Percentiles rank a stretch among this genome's conserved stretches.
Evolutionary conservation across 2,888 invertebrate genomes (phyloP).

Genomic region (Heliothis peltigera): DNA sequence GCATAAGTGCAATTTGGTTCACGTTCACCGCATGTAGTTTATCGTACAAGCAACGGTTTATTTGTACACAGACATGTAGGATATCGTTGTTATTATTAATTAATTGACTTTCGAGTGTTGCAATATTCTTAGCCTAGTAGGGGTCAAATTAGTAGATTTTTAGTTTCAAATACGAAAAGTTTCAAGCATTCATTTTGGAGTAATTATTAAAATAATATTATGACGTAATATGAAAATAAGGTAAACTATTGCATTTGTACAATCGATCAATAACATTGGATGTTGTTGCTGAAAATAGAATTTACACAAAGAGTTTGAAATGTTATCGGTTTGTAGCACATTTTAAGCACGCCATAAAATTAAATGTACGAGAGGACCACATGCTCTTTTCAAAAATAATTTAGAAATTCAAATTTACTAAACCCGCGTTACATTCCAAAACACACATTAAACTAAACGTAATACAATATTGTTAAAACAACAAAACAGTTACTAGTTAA

Average conservation of each 20-base stretch:
- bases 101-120: background rate
- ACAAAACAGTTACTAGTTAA: slow-evolving; percentile 27
- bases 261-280: no score
- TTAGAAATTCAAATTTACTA: background rate
- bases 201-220: no score
- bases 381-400: background rate
- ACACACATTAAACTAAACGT: background rate
- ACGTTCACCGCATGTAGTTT: slow-evolving; percentile 5
- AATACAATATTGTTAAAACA: slow-evolving; percentile 39
- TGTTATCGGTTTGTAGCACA: no score
- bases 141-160: background rate
- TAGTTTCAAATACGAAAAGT: no score
- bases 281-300: no score
- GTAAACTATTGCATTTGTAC: no score
- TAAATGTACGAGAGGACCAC: background rate
- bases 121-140: background rate
- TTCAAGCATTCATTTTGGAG: no score
- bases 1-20: slow-evolving; percentile 16
- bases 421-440: slow-evolving; percentile 10
- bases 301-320: no score
- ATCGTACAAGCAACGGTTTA: background rate
- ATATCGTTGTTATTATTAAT: slow-evolving; percentile 5
- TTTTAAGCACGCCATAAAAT: background rate
- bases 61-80: background rate
- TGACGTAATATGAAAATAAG: no score